Conservation (phyloP, 2,888 invertebrate species). For the Bellardia bayeri region DNA sequence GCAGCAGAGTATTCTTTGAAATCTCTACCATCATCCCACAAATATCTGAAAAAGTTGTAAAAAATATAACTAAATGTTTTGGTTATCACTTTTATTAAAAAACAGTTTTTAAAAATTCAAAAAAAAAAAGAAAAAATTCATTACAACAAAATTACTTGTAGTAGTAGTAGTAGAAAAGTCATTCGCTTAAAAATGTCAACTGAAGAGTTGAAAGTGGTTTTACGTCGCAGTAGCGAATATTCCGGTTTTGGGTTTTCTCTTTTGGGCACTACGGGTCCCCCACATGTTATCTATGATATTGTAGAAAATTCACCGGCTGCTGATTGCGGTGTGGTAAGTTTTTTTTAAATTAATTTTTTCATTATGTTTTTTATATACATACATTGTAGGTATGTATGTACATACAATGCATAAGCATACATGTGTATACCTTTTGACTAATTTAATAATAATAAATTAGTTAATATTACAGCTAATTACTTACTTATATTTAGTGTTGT, state of each 20-base stretch:
- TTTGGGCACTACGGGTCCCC: constrained; percentile 95
- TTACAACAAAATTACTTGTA: neutral
- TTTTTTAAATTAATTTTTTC: neutral
- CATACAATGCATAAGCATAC: no score
- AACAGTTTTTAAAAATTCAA: no score
- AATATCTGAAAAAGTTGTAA: no score
- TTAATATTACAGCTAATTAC: constrained; percentile 10
- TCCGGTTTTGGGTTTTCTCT: constrained; percentile 96
- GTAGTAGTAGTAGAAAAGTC: neutral
- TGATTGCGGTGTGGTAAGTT: constrained; percentile 87
- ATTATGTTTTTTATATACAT: no score
- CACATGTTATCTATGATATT: constrained; percentile 96
- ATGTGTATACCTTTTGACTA: no score
- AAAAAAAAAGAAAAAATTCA: neutral
- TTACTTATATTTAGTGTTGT: neutral
- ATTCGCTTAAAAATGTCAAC: constrained; percentile 86
- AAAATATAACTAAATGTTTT: no score
- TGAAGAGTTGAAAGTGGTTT: constrained; percentile 95
- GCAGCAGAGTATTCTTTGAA: no score
- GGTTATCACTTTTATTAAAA: no score
- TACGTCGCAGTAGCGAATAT: constrained; percentile 94
- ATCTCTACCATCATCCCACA: neutral
- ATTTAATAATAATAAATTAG: constrained; percentile 18
- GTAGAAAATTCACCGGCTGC: constrained; percentile 97
- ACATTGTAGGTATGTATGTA: no score